Conservation (phyloP, 64 coral and sea anemone genomes). For the Dendronephthya gigantea region DNA sequence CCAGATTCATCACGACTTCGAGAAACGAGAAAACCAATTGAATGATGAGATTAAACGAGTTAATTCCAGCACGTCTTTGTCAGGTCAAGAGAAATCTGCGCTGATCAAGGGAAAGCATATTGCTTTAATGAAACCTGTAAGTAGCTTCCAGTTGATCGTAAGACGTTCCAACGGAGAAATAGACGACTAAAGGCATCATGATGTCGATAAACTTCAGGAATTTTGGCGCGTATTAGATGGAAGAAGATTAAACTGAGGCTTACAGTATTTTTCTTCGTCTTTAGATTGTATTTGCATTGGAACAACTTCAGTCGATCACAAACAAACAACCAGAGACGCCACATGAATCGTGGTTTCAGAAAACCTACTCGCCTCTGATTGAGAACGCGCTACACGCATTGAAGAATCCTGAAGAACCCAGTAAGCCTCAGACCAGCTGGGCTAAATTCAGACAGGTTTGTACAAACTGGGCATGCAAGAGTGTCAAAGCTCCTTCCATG, state of each 20-base stretch:
- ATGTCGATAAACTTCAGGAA: too few relatives aligned
- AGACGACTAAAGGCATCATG: too few relatives aligned
- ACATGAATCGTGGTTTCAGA: conserved; percentile 90
- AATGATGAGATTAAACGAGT: conserved; percentile 94
- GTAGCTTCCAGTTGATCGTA: too few relatives aligned
- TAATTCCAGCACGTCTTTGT: conserved; percentile 63
- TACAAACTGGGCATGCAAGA: not conserved
- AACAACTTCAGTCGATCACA: conserved; percentile 83
- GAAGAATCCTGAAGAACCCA: conserved; percentile 66
- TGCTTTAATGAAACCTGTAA: conserved; percentile 98
- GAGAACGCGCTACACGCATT: conserved; percentile 61
- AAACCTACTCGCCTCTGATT: conserved; percentile 49
- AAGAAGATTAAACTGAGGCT: not conserved
- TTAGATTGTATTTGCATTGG: conserved; percentile 84
- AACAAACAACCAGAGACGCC: conserved; percentile 61
- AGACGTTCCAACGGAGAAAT: too few relatives aligned
- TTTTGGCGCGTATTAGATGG: too few relatives aligned
- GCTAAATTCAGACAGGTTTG: conserved; percentile 93
- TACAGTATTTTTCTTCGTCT: not conserved
- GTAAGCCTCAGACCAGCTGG: conserved; percentile 76
- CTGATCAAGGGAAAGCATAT: conserved; percentile 85
- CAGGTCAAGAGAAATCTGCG: conserved; percentile 59
- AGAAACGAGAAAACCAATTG: conserved; percentile 69
- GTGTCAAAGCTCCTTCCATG: too few relatives aligned
- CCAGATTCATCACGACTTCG: conserved; percentile 87